Base-by-base conservation (phyloP, 2,888 invertebrate genomes). In the Agrilus mali region DNA sequence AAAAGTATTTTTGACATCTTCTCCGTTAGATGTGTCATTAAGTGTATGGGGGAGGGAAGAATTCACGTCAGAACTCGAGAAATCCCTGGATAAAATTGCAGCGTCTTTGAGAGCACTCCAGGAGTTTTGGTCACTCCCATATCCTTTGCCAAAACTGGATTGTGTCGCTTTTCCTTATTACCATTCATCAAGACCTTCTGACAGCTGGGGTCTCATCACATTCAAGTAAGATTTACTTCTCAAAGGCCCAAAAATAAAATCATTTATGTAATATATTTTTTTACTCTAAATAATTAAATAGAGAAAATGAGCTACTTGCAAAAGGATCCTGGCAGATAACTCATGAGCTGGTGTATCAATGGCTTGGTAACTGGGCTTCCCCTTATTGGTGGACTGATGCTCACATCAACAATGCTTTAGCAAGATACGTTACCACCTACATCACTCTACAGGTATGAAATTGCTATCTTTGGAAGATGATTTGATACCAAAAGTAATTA, bases 311-410 rank as follows among this genome's bases (percentile, higher is more conserved):
- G 56, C 59, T 86, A 2, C 73, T 77, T 49, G 74, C 73, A 51
- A 71, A 71, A 37, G 78, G 78, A 1, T 77, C 78, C 51, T 77
- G 78, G 62, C 78, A 77, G 47, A 65, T 83, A 3, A 74, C 81
- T 0, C 82, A 84, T 53, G 86, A 87, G 60, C 56, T 86, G 33
- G 75, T 80, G 3, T 84, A 85, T 60, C 87, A 87, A 60, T 88
- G 87, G 87, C 64, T 87, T 12, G 86, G 86, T 1, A 77, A 80
- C 4, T 71, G 80, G 48, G 74, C 81, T 1, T 84, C 86, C 0
- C 86, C 87, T 0, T 77, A 74, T 13, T 82, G 82, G 77, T 86
- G 84, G 83, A 77, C 73, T 34, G 83, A 84, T 53, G 81, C 82
- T 0, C 80, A 82, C 50, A 70, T 85, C 10, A 86, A 83, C 54